These are phyloP conservation scores for Caligus rogercresseyi DNA, from an alignment of 1,140 invertebrate genomes.

Conservation along the genomic window DNA sequence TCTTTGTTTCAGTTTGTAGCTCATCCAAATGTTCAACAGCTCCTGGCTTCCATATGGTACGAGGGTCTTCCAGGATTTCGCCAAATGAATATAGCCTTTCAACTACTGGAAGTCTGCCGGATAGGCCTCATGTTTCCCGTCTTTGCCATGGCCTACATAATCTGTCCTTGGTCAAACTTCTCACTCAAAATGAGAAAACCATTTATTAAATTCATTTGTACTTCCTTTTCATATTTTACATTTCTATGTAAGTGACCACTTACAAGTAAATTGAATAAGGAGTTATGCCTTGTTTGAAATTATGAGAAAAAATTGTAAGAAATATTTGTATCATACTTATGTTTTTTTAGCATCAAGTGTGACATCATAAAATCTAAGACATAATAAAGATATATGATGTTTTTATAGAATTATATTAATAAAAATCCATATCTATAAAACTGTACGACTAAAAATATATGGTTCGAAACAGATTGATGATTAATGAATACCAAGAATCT, in stretches of 20 bases:
- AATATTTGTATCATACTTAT: no score
- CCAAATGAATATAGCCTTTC: constrained; percentile 69
- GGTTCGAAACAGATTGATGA: no score
- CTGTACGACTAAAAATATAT: no score
- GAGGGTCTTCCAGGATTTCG: constrained; percentile 89
- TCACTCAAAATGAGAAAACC: constrained; percentile 86
- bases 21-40: constrained; percentile 92
- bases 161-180: constrained; percentile 70
- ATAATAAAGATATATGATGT: no score
- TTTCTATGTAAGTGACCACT: constrained; percentile 90
- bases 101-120: constrained; percentile 61
- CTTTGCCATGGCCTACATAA: constrained; percentile 77
- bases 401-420: no score
- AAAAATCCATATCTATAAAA: no score
- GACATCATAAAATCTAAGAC: no score
- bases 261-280: no score
- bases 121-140: constrained; percentile 88
- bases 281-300: no score
- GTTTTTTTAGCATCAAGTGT: no score
- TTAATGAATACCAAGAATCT: no score
- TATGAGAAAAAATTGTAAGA: no score
- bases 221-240: constrained; percentile 90
- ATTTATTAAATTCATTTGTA: constrained; percentile 97
- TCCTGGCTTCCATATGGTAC: constrained; percentile 94
- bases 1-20: constrained; percentile 68